Conservation (phyloP, 2,797 vertebrate genomes). For the Anisognathus igniventris region DNA sequence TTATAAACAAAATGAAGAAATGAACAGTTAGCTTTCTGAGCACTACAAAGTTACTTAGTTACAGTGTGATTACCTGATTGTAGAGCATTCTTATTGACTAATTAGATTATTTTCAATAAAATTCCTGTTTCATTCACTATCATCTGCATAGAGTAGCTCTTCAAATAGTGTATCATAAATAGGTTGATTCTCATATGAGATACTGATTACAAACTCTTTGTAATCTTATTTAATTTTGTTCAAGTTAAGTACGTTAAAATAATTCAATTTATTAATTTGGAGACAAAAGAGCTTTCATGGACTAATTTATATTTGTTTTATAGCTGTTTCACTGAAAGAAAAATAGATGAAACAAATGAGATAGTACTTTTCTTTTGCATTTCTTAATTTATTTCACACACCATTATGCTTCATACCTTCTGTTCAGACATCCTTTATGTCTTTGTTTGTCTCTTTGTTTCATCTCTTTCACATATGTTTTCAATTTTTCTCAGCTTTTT, state of each 20-base stretch:
- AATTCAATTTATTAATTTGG: constrained; percentile 3
- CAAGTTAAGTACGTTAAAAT: constrained; percentile 9
- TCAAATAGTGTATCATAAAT: background rate
- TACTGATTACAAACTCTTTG: background rate
- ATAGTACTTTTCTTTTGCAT: background rate
- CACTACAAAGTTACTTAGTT: background rate
- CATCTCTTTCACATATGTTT: background rate
- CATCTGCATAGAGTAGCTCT: background rate
- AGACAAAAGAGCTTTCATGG: background rate
- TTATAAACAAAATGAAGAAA: background rate
- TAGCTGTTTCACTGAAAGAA: background rate
- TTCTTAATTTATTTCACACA: constrained; percentile 16
- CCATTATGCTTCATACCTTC: background rate
- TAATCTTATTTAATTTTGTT: background rate
- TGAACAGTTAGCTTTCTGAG: background rate
- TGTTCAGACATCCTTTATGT: constrained; percentile 1
- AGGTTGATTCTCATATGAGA: background rate
- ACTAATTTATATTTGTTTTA: constrained; percentile 4
- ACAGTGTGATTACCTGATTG: background rate
- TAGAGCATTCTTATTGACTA: background rate
- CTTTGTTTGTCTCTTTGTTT: background rate
- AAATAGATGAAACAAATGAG: background rate
- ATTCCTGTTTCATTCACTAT: background rate
- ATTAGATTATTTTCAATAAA: background rate
- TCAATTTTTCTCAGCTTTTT: background rate